These are phyloP conservation scores for Ophion ellenae DNA, from an alignment of 2,888 invertebrate species.

Conservation along the genomic window DNA sequence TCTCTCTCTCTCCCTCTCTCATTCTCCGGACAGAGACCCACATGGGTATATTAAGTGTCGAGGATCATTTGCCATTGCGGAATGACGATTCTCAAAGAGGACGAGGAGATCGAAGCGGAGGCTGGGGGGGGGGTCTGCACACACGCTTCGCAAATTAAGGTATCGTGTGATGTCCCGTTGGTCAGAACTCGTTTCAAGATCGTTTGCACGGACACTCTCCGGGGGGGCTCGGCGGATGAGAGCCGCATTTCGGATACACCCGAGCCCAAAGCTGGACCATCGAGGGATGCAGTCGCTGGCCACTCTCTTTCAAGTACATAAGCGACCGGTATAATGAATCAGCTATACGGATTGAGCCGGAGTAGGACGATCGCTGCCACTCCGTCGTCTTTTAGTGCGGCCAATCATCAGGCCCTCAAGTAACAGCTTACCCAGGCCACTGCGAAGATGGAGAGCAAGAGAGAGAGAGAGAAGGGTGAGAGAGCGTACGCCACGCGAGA, in stretches of 20 bases:
- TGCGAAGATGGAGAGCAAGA: conserved; percentile 1
- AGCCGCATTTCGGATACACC: conserved; percentile 1
- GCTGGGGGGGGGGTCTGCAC: conserved; percentile 1
- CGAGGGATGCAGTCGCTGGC: conserved; percentile 34
- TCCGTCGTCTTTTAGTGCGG: conserved; percentile 13
- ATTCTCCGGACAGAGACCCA: neutral
- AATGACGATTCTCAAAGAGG: conserved; percentile 58
- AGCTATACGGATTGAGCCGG: neutral
- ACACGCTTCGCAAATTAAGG: conserved; percentile 64
- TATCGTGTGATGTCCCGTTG: conserved; percentile 66
- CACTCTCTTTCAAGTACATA: neutral
- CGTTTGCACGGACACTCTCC: conserved; percentile 49
- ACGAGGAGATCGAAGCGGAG: too few relatives aligned
- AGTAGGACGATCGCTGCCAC: conserved; percentile 22
- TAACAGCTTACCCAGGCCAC: conserved; percentile 34
- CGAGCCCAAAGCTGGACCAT: conserved; percentile 10
- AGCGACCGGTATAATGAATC: conserved; percentile 25
- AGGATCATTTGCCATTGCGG: conserved; percentile 52
- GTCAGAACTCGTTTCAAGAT: conserved; percentile 63
- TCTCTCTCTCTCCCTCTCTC: neutral
- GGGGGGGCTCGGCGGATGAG: conserved; percentile 11
- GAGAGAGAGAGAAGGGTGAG: conserved; percentile 22
- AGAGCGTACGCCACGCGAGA: conserved; percentile 60
- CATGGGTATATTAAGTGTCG: conserved; percentile 26
- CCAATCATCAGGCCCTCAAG: conserved; percentile 31